These are phyloP conservation scores for Clupea harengus DNA, from an alignment of 2,113 vertebrate genomes.

Conservation along the genomic window DNA sequence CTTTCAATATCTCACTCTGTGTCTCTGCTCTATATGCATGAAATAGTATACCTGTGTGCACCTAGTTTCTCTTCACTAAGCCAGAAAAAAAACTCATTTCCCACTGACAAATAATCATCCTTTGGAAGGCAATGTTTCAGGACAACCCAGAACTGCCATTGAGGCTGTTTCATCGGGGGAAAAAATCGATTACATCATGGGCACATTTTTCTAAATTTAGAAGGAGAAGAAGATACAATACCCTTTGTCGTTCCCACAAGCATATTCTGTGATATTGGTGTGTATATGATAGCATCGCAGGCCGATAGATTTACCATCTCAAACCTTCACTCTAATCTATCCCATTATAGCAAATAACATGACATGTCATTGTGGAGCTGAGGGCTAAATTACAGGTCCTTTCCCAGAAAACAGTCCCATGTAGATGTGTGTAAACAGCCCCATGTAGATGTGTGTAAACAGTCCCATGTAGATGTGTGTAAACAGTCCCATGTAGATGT, in stretches of 20 bases:
- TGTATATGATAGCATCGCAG: not conserved
- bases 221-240: not conserved
- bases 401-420: not conserved
- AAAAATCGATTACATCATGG: constrained; percentile 34
- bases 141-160: constrained; percentile 11
- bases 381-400: not conserved
- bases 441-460: not conserved
- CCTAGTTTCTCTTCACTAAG: not conserved
- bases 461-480: no score
- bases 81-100: constrained; percentile 11
- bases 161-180: constrained; percentile 28
- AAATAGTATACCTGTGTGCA: constrained; percentile 8
- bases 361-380: not conserved
- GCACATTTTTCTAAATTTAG: constrained; percentile 10
- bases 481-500: no score
- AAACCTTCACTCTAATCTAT: not conserved
- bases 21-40: not conserved
- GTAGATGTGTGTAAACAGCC: not conserved
- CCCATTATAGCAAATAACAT: not conserved
- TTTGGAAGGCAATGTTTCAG: constrained; percentile 29
- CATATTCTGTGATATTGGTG: not conserved
- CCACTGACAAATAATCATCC: constrained; percentile 8
- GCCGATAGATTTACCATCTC: not conserved
- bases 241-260: not conserved
- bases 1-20: not conserved